Conservation (phyloP, 2,113 vertebrate species). For the Furnarius figulus region DNA sequence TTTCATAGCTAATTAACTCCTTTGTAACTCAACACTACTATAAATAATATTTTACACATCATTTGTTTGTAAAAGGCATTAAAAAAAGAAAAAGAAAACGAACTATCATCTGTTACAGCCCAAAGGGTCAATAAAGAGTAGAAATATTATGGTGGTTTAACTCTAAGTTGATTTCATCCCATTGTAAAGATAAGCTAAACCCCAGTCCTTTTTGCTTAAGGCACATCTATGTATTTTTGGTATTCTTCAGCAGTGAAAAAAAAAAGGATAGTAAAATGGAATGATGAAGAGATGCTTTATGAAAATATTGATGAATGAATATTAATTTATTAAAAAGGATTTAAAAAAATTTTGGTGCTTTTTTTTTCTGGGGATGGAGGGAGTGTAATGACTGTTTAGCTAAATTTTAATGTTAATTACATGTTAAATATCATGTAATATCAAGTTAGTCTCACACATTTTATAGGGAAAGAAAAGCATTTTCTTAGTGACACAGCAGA, state of each 20-base stretch:
- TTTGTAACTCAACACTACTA: slow-evolving; percentile 21
- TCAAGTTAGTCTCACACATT: neutral
- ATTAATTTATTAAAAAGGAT: slow-evolving; percentile 80
- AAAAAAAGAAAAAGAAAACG: slow-evolving; percentile 43
- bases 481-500: neutral
- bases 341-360: slow-evolving; percentile 22
- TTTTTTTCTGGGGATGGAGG: neutral
- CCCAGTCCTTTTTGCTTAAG: slow-evolving; percentile 64
- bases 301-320: slow-evolving; percentile 77
- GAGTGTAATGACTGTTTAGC: neutral
- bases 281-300: slow-evolving; percentile 70
- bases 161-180: slow-evolving; percentile 62
- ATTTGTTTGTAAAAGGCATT: slow-evolving; percentile 54
- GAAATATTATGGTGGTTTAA: slow-evolving; percentile 53
- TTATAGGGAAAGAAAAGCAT: neutral
- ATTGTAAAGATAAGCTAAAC: slow-evolving; percentile 73
- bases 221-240: slow-evolving; percentile 76
- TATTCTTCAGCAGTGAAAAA: slow-evolving; percentile 73
- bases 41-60: slow-evolving; percentile 4
- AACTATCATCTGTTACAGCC: slow-evolving; percentile 14
- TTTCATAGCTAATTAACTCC: slow-evolving; percentile 26
- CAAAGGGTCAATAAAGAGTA: slow-evolving; percentile 31
- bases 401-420: neutral
- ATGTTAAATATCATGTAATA: neutral
- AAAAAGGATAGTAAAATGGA: slow-evolving; percentile 63